Conservation (phyloP, 1,140 invertebrate species). For the Philopotamus ludificatus region DNA sequence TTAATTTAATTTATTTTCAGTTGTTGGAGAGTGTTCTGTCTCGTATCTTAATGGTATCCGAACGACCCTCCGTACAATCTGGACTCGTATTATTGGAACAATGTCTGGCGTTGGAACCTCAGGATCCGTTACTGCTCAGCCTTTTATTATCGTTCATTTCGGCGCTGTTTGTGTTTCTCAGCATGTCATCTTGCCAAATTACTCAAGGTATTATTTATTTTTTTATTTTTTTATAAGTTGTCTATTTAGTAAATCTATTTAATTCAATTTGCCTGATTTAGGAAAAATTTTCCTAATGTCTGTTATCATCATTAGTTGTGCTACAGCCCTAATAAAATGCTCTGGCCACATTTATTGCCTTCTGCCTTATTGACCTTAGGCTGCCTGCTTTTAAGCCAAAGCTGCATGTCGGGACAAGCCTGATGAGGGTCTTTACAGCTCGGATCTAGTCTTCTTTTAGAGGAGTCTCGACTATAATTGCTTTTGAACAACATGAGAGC, state of each 20-base stretch:
- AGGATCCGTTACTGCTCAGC: constrained; percentile 76
- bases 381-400: too few relatives aligned
- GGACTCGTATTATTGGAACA: constrained; percentile 73
- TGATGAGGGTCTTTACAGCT: too few relatives aligned
- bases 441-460: too few relatives aligned
- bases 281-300: too few relatives aligned
- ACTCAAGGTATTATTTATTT: constrained; percentile 49
- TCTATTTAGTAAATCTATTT: background rate
- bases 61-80: constrained; percentile 65
- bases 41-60: constrained; percentile 65
- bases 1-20: constrained; percentile 42
- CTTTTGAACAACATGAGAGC: too few relatives aligned
- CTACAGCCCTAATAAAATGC: too few relatives aligned
- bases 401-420: too few relatives aligned
- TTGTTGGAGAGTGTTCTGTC: constrained; percentile 78
- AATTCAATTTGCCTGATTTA: too few relatives aligned
- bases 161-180: constrained; percentile 85
- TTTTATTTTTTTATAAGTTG: background rate
- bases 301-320: too few relatives aligned
- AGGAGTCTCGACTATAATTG: too few relatives aligned
- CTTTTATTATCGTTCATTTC: constrained; percentile 85
- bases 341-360: too few relatives aligned
- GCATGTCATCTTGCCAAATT: constrained; percentile 78
- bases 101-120: constrained; percentile 72
- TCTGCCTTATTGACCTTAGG: too few relatives aligned